These are phyloP conservation scores for Calyptomena viridis DNA, from an alignment of 2,113 vertebrate genomes.

Conservation along the genomic window DNA sequence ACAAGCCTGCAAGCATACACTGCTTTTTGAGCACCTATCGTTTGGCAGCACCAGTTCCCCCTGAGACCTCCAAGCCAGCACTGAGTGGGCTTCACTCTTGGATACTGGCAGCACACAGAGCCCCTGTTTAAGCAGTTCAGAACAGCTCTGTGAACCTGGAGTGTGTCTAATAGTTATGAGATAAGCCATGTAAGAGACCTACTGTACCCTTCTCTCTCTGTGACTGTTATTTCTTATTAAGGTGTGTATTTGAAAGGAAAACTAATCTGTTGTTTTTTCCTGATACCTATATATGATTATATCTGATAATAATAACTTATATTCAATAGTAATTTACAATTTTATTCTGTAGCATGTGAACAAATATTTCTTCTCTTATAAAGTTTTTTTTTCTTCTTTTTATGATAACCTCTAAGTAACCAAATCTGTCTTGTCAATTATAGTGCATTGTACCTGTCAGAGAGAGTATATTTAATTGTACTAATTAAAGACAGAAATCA, in stretches of 20 bases:
- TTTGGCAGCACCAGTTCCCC: too few species aligned
- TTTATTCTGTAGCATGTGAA: not conserved
- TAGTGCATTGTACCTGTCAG: not conserved
- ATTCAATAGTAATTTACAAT: accelerated
- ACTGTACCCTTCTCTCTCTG: not conserved
- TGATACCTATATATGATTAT: not conserved
- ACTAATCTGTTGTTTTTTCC: not conserved
- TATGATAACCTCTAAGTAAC: not conserved
- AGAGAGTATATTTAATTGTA: constrained; percentile 57
- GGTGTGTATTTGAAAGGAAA: not conserved
- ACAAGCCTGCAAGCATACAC: too few species aligned
- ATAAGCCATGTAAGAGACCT: not conserved
- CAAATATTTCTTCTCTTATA: not conserved
- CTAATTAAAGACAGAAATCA: constrained; percentile 67
- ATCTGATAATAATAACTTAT: not conserved
- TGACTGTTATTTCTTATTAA: not conserved
- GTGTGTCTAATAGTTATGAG: not conserved
- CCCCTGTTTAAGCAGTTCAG: too few species aligned
- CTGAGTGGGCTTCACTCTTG: too few species aligned
- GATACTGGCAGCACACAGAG: too few species aligned
- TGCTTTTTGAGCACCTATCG: too few species aligned
- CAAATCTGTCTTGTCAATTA: not conserved
- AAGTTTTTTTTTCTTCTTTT: not conserved
- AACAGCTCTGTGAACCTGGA: not conserved
- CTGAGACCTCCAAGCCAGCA: too few species aligned